Percentiles rank a stretch among this genome's conserved stretches.
phyloP scores from a whole-genome alignment of 2,888 invertebrate species.

The Iphiclides podalirius region DNA sequence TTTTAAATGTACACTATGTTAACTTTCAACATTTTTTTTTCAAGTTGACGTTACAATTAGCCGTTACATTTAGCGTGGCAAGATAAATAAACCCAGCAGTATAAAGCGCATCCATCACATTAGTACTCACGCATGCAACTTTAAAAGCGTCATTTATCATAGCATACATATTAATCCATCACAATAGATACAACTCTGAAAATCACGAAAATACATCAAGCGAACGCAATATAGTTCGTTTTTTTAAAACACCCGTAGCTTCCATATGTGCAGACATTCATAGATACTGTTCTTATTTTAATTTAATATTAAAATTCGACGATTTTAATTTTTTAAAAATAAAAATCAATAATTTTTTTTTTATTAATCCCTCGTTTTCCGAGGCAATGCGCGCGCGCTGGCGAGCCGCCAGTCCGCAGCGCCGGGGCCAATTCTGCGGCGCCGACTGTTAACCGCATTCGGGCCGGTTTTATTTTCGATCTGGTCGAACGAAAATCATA shows the following conservation, averaged over 20 bases:
- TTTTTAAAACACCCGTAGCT: too few relatives aligned
- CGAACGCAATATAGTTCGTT: too few relatives aligned
- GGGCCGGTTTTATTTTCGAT: conserved; percentile 53
- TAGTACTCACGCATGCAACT: background rate
- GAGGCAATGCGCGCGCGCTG: conserved; percentile 51
- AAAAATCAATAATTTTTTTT: background rate
- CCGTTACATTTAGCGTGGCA: too few relatives aligned
- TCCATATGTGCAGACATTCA: too few relatives aligned
- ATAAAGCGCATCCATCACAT: too few relatives aligned
- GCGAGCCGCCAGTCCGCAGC: conserved; percentile 60
- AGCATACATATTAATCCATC: too few relatives aligned
- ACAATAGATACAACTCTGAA: too few relatives aligned
- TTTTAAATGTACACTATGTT: background rate
- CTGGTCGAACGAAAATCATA: conserved; percentile 36
- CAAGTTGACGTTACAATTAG: too few relatives aligned
- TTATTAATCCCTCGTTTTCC: conserved; percentile 23
- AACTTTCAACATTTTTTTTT: too few relatives aligned
- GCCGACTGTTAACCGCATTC: conserved; percentile 63
- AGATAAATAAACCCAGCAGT: too few relatives aligned
- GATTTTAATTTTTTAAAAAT: background rate
- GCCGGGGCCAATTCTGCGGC: conserved; percentile 63
- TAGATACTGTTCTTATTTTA: too few relatives aligned
- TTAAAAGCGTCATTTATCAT: background rate
- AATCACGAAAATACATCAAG: too few relatives aligned
- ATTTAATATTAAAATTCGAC: background rate